phyloP scores from a whole-genome alignment of 1,140 invertebrate genomes.

The Zelostemma sp. region DNA sequence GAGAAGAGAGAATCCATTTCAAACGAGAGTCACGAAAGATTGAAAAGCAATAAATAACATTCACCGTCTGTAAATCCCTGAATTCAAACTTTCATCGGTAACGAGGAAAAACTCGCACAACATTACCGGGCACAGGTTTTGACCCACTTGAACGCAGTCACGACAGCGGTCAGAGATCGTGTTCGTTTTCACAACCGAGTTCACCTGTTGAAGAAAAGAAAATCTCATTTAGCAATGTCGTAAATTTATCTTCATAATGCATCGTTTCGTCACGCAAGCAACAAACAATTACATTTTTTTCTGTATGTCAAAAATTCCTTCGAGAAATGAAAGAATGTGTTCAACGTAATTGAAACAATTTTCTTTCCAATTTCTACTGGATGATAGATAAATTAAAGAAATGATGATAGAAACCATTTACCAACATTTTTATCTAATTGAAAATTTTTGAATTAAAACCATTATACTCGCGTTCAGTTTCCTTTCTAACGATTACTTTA shows the following conservation, averaged over 20 bases:
- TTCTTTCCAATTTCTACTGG: too few species aligned
- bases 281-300: too few species aligned
- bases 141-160: conserved; percentile 51
- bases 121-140: conserved; percentile 47
- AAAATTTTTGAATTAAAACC: too few species aligned
- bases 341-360: too few species aligned
- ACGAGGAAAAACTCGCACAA: conserved; percentile 45
- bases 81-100: conserved; percentile 45
- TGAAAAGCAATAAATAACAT: conserved; percentile 30
- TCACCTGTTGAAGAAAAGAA: conserved; percentile 31
- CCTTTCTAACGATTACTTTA: too few species aligned
- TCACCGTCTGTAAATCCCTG: conserved; percentile 35
- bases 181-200: conserved; percentile 38
- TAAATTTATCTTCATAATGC: conserved; percentile 5
- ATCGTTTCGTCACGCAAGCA: neutral
- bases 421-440: too few species aligned
- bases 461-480: too few species aligned
- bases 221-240: conserved; percentile 16
- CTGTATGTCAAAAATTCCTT: too few species aligned
- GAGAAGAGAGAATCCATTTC: neutral
- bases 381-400: too few species aligned
- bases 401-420: too few species aligned
- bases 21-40: conserved; percentile 17
- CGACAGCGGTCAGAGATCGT: conserved; percentile 47
- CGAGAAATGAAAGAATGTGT: too few species aligned